Conservation (phyloP, 37 sponge, comb jelly and placozoan genomes). For the Amphimedon queenslandica region DNA sequence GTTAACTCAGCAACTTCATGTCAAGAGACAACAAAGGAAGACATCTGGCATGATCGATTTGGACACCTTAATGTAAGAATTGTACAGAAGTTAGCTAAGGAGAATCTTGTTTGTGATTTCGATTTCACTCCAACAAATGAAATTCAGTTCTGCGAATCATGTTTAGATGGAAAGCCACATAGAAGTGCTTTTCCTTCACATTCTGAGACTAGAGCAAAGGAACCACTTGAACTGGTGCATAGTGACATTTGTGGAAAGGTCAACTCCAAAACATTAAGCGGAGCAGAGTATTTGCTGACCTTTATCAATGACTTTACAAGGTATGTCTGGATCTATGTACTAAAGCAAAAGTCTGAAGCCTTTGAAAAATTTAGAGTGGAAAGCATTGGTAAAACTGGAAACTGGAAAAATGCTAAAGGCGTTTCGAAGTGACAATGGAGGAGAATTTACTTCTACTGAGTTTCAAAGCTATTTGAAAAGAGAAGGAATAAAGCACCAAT, state of each 20-base stretch:
- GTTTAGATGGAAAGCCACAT: slow-evolving; percentile 55
- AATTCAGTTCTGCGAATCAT: slow-evolving; percentile 55
- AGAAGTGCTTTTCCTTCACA: slow-evolving; percentile 24
- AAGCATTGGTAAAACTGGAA: slow-evolving; percentile 45
- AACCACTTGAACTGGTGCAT: slow-evolving; percentile 47
- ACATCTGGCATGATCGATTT: slow-evolving; percentile 53
- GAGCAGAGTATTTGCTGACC: slow-evolving; percentile 61
- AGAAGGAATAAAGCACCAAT: slow-evolving; percentile 62
- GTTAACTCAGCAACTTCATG: not conserved
- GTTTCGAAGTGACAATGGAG: slow-evolving; percentile 54
- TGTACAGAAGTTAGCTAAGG: slow-evolving; percentile 34
- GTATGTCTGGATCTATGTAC: slow-evolving; percentile 59
- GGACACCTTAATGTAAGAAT: slow-evolving; percentile 35
- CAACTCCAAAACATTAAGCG: slow-evolving; percentile 38
- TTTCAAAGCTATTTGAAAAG: slow-evolving; percentile 35
- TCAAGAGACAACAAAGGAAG: slow-evolving; percentile 24
- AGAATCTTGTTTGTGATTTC: slow-evolving; percentile 40
- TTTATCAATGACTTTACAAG: slow-evolving; percentile 58
- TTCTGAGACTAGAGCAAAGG: slow-evolving; percentile 23
- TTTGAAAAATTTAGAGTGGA: slow-evolving; percentile 63
- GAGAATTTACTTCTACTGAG: slow-evolving; percentile 44
- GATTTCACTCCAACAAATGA: slow-evolving; percentile 29
- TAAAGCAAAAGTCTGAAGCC: slow-evolving; percentile 47
- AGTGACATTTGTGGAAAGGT: slow-evolving; percentile 59
- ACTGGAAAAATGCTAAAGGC: slow-evolving; percentile 46